Percentiles rank a stretch among this genome's conserved stretches.
Evolutionary conservation across 2,888 invertebrate species (phyloP).

Genomic region (Hanleya hanleyi): DNA sequence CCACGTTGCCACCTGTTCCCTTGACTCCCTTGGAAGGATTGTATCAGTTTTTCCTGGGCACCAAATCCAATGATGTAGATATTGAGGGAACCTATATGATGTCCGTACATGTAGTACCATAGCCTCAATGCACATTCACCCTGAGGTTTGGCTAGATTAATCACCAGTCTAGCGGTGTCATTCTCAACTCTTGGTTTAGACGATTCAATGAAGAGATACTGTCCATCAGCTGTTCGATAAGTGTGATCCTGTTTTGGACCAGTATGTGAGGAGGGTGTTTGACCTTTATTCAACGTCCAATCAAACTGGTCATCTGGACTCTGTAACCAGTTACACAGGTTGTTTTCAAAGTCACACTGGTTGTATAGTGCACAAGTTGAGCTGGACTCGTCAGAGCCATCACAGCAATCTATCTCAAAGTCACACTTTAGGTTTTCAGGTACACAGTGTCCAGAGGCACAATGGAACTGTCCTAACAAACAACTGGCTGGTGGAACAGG

Average conservation of each 20-base stretch:
- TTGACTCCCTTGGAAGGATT: slow-evolving; percentile 9
- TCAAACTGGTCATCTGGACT: slow-evolving; percentile 55
- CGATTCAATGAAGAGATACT: slow-evolving; percentile 62
- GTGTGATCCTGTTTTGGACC: slow-evolving; percentile 71
- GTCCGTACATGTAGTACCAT: slow-evolving; percentile 35
- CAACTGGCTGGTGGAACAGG: slow-evolving; percentile 43
- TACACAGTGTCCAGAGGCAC: slow-evolving; percentile 56
- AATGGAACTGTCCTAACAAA: slow-evolving; percentile 42
- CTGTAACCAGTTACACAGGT: slow-evolving; percentile 59
- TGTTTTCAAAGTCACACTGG: slow-evolving; percentile 59
- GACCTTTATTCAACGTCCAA: slow-evolving; percentile 56
- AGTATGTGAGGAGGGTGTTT: slow-evolving; percentile 47
- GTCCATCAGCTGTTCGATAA: slow-evolving; percentile 69
- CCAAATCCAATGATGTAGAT: neutral
- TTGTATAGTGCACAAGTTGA: slow-evolving; percentile 47
- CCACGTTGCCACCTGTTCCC: slow-evolving; percentile 26
- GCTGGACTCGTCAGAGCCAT: slow-evolving; percentile 50
- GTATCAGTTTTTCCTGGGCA: neutral
- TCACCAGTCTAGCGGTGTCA: slow-evolving; percentile 53
- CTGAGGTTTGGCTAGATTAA: slow-evolving; percentile 40
- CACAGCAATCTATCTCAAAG: slow-evolving; percentile 55
- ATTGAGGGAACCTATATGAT: slow-evolving; percentile 21
- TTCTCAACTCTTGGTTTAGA: slow-evolving; percentile 54
- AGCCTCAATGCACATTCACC: slow-evolving; percentile 28
- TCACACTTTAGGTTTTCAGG: slow-evolving; percentile 53